A percentile compares a stretch with the other conserved stretches of the same genome.
Conservation (phyloP, 1,140 invertebrate genomes). For the Drosophila aff. region DNA sequence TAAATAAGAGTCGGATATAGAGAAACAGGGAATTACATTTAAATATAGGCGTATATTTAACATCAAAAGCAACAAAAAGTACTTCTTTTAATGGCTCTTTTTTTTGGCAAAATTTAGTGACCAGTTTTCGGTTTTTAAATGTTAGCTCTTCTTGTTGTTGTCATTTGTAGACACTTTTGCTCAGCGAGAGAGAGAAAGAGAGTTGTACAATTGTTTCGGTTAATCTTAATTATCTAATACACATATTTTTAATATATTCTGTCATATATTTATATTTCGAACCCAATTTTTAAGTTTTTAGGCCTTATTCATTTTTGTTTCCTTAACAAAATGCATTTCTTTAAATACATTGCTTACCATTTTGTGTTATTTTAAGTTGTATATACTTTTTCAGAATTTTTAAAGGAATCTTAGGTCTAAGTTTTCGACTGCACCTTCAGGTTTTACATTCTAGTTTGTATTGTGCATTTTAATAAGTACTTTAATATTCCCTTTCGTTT, state of each 20-base stretch:
- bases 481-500: not conserved
- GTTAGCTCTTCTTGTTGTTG: constrained; percentile 84
- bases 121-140: constrained; percentile 40
- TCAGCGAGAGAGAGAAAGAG: constrained; percentile 15
- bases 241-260: constrained; percentile 3
- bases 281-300: not conserved
- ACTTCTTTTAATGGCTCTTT: constrained; percentile 2
- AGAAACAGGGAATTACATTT: constrained; percentile 23
- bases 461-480: not conserved
- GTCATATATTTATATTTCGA: too few species aligned
- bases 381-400: not conserved
- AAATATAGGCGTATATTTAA: constrained; percentile 19
- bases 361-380: not conserved
- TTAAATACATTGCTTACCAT: not conserved
- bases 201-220: constrained; percentile 32
- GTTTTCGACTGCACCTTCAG: not conserved
- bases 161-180: constrained; percentile 71
- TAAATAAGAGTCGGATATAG: constrained; percentile 18
- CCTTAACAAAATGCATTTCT: not conserved
- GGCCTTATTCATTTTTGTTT: not conserved
- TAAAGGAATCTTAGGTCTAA: not conserved
- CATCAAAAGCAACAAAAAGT: constrained; percentile 42
- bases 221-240: constrained; percentile 24
- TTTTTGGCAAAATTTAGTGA: constrained; percentile 18
- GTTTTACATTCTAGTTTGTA: not conserved